Percentiles rank a stretch among this genome's conserved stretches.
Conservation (phyloP, 92 coral and sea anemone species). For the Paragorgia papillata region DNA sequence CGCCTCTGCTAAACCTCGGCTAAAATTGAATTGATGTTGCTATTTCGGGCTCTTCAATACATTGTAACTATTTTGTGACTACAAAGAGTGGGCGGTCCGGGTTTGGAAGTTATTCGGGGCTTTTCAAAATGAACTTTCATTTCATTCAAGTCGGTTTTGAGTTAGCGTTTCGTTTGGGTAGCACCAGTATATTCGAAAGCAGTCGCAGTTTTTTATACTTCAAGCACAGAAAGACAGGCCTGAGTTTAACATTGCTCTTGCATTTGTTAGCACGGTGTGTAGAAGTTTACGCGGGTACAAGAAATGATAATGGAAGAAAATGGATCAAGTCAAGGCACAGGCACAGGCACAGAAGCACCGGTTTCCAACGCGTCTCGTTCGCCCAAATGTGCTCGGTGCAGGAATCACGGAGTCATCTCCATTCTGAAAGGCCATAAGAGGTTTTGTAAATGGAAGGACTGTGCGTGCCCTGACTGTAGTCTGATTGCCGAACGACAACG, state of each 20-base stretch:
- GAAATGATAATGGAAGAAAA: constrained; percentile 28
- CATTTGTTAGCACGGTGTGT: constrained; percentile 8
- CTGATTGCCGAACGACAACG: constrained; percentile 95
- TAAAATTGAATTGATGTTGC: not conserved
- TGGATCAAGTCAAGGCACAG: not conserved
- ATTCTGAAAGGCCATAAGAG: constrained; percentile 96
- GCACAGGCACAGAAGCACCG: not conserved
- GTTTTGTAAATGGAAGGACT: constrained; percentile 96
- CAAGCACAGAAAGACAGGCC: no score
- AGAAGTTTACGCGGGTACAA: not conserved
- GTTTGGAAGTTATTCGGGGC: not conserved
- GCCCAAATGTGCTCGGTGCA: constrained; percentile 95
- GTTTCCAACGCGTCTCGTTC: constrained; percentile 30
- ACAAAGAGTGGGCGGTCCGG: not conserved
- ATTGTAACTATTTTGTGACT: constrained; percentile 8
- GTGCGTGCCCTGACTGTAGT: constrained; percentile 91
- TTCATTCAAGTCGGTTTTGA: no score
- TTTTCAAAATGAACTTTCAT: no score
- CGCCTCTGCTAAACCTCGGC: not conserved
- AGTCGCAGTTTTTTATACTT: no score
- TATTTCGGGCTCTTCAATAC: not conserved
- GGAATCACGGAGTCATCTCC: constrained; percentile 96
- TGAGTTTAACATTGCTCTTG: not conserved
- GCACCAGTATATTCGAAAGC: no score
- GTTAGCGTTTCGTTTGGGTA: no score